Base-by-base conservation (phyloP, 2,888 invertebrate genomes). In the Empis stercorea region DNA sequence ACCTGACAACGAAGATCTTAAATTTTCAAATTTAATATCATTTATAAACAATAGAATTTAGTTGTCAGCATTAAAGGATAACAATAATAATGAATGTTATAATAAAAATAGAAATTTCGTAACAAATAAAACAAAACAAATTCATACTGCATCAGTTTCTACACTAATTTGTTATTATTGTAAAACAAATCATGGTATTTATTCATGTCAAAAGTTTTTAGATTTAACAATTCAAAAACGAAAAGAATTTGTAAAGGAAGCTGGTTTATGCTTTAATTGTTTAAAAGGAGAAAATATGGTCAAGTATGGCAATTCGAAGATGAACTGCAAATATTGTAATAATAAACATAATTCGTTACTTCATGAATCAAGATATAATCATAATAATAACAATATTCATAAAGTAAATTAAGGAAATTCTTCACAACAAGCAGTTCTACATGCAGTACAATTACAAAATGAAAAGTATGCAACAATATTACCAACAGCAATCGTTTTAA, bases 221-320 rank as follows among this genome's bases (percentile, higher is more conserved):
- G 30, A 45, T 10, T 10, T 43, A 5, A 10, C 32, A 10, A 45
- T 47, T 14, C 27, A 41, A 11, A 16, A 30, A 20, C 39, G 38
- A 11, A 45, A 27, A 42, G 48, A 50, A 11, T 51, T 45, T 20
- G 44, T 47, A 17, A 44, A 48, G 43, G 10, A 38, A 37, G 46
- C 45, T 13, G 23, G 14, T 15, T 44, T 47, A 15, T 48, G 45
- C 30, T 42, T 27, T 4, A 47, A 44, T 37, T 50, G 43, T n/a
- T 43, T 50, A 4, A 39, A 40, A 9, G 42, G 14, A 1, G 47
- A 43, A 14, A 39, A 47, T 34, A 10, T 14, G 1, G 7, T 48
- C 13, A 17, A 16, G 16, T 38, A 48, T 9, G 43, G 43, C 9
- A 48, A 43, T 32, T 48, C 40, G 16, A n/a, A 37, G 11, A 39